phyloP scores from a whole-genome alignment of 2,113 vertebrate genomes.

The Alces alces region DNA sequence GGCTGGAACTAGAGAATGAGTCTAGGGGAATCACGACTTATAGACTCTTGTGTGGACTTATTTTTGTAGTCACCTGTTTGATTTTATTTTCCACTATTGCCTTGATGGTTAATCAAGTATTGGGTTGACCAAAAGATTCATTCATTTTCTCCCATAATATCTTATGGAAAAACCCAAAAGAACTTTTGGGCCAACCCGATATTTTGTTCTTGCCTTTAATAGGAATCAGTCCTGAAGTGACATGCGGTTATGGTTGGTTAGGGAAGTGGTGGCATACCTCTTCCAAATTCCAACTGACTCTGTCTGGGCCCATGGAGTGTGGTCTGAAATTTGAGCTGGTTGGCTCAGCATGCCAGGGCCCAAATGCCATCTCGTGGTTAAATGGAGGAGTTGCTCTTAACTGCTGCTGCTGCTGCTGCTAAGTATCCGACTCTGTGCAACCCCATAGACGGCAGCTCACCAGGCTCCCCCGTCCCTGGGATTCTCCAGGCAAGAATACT shows the following conservation, averaged over 20 bases:
- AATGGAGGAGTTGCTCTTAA: background rate
- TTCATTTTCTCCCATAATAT: background rate
- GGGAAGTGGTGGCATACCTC: background rate
- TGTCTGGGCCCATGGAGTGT: background rate
- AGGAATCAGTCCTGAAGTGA: background rate
- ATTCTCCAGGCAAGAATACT: background rate
- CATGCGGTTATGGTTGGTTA: background rate
- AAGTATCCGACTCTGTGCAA: background rate
- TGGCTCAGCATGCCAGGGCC: background rate
- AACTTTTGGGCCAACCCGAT: background rate
- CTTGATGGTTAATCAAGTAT: background rate
- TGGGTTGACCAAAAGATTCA: background rate
- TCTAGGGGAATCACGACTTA: background rate
- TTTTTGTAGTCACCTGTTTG: background rate
- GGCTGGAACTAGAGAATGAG: background rate
- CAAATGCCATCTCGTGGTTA: background rate
- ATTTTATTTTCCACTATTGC: background rate
- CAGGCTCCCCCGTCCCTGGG: no score
- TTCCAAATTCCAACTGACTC: background rate
- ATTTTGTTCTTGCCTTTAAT: background rate
- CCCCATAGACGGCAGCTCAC: background rate
- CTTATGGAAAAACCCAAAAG: background rate
- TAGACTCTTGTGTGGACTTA: background rate
- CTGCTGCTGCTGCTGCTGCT: no score
- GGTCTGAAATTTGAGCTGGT: background rate